phyloP scores from a whole-genome alignment of 2,113 vertebrate species.

The Bettongia penicillata region DNA sequence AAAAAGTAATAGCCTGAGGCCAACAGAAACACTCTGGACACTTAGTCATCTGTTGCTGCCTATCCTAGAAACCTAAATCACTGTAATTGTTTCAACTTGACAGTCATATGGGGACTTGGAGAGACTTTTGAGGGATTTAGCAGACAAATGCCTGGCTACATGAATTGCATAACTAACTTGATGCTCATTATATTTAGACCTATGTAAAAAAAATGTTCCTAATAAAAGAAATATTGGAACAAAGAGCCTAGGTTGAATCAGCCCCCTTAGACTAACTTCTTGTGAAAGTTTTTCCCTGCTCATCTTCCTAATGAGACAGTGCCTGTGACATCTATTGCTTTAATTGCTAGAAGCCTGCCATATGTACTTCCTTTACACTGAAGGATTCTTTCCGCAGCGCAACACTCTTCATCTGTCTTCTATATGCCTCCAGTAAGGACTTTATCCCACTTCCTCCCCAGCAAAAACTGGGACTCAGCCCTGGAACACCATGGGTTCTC shows the following conservation, averaged over 20 bases:
- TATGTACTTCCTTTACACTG: background rate
- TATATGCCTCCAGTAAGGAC: background rate
- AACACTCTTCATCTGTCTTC: background rate
- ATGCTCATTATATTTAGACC: background rate
- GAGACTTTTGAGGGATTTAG: background rate
- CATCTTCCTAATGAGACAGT: background rate
- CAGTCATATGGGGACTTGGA: background rate
- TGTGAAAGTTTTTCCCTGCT: background rate
- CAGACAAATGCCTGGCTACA: background rate
- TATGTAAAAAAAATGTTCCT: conserved; percentile 6
- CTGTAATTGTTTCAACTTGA: background rate
- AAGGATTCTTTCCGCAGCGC: background rate
- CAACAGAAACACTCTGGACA: background rate
- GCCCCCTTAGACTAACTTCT: background rate
- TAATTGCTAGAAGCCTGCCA: background rate
- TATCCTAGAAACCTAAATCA: background rate
- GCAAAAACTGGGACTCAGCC: background rate
- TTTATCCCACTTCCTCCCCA: background rate
- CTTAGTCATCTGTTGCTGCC: background rate
- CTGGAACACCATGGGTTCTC: background rate
- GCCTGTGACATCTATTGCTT: background rate
- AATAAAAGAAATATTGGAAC: conserved; percentile 9
- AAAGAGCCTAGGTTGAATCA: background rate
- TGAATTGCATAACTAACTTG: background rate
- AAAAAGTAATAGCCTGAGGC: background rate